A percentile compares a stretch with the other conserved stretches of the same genome.
These are phyloP conservation scores for Drosophila limbata DNA, from an alignment of 2,888 invertebrate genomes.

Conservation along the genomic window DNA sequence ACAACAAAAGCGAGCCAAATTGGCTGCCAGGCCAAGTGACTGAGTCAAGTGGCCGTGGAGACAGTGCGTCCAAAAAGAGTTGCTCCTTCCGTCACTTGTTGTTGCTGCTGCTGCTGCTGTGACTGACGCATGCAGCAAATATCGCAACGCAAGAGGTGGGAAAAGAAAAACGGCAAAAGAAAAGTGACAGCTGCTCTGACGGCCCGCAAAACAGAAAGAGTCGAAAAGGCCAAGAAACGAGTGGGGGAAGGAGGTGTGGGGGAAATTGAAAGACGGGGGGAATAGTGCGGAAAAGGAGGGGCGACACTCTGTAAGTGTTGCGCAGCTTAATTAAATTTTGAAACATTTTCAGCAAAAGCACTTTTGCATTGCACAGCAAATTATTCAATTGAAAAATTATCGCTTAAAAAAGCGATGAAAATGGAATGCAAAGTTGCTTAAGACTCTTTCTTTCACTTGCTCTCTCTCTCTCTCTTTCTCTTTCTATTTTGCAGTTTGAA, in stretches of 20 bases:
- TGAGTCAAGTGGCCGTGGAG: slow-evolving; percentile 6
- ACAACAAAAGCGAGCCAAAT: slow-evolving; percentile 77
- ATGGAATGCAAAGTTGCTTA: slow-evolving; percentile 3
- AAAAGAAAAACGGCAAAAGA: slow-evolving; percentile 21
- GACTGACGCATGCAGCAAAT: slow-evolving; percentile 76
- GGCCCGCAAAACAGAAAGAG: slow-evolving; percentile 20
- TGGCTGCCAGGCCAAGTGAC: slow-evolving; percentile 60
- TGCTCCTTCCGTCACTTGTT: slow-evolving; percentile 28
- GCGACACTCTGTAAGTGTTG: slow-evolving; percentile 64
- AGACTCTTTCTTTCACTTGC: background rate
- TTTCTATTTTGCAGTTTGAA: background rate
- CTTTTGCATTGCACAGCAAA: slow-evolving; percentile 53
- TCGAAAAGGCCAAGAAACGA: slow-evolving; percentile 1
- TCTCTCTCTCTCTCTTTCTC: background rate
- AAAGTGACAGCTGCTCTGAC: slow-evolving; percentile 63
- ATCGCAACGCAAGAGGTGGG: slow-evolving; percentile 53
- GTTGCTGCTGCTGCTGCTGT: slow-evolving; percentile 37
- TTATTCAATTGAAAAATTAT: slow-evolving; percentile 63
- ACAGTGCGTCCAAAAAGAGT: slow-evolving; percentile 50
- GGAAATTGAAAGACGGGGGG: background rate
- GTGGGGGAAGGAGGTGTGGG: background rate
- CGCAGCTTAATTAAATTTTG: slow-evolving; percentile 74
- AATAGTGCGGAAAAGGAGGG: background rate
- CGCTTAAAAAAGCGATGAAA: slow-evolving; percentile 4
- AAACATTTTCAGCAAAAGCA: slow-evolving; percentile 64